Conservation (phyloP, 1,140 invertebrate genomes). For the Hormaphis cornu region DNA sequence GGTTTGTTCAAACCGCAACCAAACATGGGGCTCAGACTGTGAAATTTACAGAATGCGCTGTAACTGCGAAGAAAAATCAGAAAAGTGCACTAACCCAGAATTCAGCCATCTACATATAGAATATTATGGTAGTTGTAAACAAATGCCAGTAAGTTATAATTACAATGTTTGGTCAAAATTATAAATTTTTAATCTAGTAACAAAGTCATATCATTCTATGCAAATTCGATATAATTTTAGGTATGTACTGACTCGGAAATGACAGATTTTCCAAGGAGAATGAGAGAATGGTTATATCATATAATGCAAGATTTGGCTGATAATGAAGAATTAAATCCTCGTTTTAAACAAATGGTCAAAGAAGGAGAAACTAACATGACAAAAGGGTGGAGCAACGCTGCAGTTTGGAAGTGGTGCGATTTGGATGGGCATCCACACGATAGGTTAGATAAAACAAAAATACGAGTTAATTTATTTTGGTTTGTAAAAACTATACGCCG, state of each 20-base stretch:
- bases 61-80: slow-evolving; percentile 64
- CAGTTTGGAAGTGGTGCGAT: slow-evolving; percentile 96
- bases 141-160: slow-evolving; percentile 56
- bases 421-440: slow-evolving; percentile 80
- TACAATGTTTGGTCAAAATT: not conserved
- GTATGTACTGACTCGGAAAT: slow-evolving; percentile 74
- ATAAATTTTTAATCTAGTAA: not conserved
- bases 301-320: slow-evolving; percentile 90
- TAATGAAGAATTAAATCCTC: slow-evolving; percentile 69
- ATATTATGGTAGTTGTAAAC: slow-evolving; percentile 76
- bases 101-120: slow-evolving; percentile 86
- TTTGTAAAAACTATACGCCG: no score
- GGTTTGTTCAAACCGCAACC: slow-evolving; percentile 88
- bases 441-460: slow-evolving; percentile 44
- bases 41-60: slow-evolving; percentile 84
- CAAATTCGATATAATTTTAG: slow-evolving; percentile 41
- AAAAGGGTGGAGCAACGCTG: slow-evolving; percentile 77
- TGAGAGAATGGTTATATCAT: slow-evolving; percentile 95
- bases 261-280: slow-evolving; percentile 81
- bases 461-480: no score
- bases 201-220: not conserved
- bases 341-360: slow-evolving; percentile 75
- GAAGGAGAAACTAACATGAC: slow-evolving; percentile 79
- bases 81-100: slow-evolving; percentile 61
- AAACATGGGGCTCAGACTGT: slow-evolving; percentile 87